Evolutionary conservation across 2,797 vertebrate species (phyloP), one percentile per base, ranked within the genome.

Genomic region (Eulemur mongoz): DNA sequence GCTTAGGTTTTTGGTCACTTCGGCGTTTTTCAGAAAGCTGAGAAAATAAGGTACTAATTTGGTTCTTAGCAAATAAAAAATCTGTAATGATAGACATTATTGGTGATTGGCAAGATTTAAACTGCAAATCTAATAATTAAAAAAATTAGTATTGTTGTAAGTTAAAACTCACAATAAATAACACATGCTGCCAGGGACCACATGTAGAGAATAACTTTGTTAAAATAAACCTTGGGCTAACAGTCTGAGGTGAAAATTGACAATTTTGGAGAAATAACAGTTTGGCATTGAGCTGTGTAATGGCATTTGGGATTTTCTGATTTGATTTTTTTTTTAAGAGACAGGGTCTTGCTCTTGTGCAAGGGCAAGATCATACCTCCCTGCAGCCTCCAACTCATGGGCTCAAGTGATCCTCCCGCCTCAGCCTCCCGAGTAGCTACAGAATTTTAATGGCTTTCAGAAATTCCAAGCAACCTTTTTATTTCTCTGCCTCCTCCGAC

Each of bases 401-500:
- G 57, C 57, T 59, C 57, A 59, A 59, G 10, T 18, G 7, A 65
- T n/a, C 63, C 63, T n/a, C 63, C 63, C 32, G 7, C 63, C 63
- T 65, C 63, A n/a, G 63, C 15, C 32, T 65, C 63, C 63, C 1
- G 15, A 65, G 63, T n/a, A 65, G 63, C 32, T 65, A 17, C 63
- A 65, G 57, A 80, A 38, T 94, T 38, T 76, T 94, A 91, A 80
- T 17, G 40, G 12, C n/a, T 69, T 94, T 95, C 65, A 96, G 83
- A 91, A 57, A 91, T 76, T 72, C 67, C 75, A 75, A 88, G 45
- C 25, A 69, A 61, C 17, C 23, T 30, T 13, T 91, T 61, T 40
- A 54, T 87, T 86, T 97, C 43, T 84, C 89, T 76, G 35, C 12
- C 7, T 50, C 54, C 23, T 97, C 35, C 23, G 20, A 43, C 25